phyloP scores from a whole-genome alignment of 1,140 invertebrate genomes.

The Acromyrmex heyeri region DNA sequence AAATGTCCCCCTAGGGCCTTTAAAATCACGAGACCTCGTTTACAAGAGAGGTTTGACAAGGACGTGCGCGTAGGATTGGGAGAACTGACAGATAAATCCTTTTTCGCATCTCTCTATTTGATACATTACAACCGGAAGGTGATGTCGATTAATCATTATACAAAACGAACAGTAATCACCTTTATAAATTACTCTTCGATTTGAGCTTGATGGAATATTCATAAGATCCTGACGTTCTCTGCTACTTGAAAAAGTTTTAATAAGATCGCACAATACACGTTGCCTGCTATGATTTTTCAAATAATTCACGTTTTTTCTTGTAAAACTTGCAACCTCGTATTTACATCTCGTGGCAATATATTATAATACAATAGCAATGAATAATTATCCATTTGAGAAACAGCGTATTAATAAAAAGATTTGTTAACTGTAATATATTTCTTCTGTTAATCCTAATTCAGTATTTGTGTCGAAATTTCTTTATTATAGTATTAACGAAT shows the following conservation, averaged over 20 bases:
- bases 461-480: too few species aligned
- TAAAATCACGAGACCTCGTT: conserved; percentile 16
- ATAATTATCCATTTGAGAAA: background rate
- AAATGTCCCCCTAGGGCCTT: background rate
- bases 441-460: background rate
- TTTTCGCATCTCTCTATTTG: background rate
- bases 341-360: background rate
- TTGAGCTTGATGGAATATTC: conserved; percentile 22
- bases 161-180: conserved; percentile 19
- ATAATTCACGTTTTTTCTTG: background rate
- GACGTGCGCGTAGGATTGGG: background rate
- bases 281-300: background rate
- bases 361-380: background rate
- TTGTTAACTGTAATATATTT: background rate
- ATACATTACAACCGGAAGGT: background rate
- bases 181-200: conserved; percentile 21
- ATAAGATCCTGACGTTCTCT: background rate
- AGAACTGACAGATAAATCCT: background rate
- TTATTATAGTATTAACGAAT: too few species aligned
- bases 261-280: background rate
- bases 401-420: background rate
- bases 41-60: background rate
- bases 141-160: conserved; percentile 28
- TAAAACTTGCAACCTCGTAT: background rate
- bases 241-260: background rate